Conservation (phyloP, 2,888 invertebrate species). For the Papilio protenor region DNA sequence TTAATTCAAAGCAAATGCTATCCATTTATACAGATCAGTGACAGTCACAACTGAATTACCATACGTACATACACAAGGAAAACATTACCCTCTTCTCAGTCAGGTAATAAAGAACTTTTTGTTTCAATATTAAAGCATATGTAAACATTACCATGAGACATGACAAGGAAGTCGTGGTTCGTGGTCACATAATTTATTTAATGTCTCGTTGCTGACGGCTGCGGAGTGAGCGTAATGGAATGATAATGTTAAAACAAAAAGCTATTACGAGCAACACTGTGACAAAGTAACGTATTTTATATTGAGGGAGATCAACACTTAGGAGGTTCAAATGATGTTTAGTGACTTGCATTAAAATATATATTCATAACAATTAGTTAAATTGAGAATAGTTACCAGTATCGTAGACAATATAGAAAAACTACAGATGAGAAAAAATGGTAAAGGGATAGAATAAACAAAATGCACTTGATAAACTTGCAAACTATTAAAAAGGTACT, state of each 20-base stretch:
- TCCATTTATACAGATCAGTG: no score
- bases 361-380: background rate
- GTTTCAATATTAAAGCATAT: background rate
- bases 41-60: background rate
- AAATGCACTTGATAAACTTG: no score
- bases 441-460: no score
- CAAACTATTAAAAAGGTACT: no score
- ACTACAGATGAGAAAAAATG: background rate
- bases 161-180: conserved; percentile 5
- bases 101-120: background rate
- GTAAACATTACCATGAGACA: conserved; percentile 1
- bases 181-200: conserved; percentile 36
- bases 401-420: background rate
- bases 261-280: background rate
- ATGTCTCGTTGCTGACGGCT: conserved; percentile 29
- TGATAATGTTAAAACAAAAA: conserved; percentile 21
- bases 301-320: no score
- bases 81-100: background rate
- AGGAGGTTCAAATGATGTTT: background rate
- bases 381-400: no score
- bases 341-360: background rate
- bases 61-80: background rate
- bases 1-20: no score
- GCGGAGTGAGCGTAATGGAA: conserved; percentile 20
- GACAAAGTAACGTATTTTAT: background rate